phyloP scores from a whole-genome alignment of 2,888 invertebrate genomes.

The Amphipoea lucens region DNA sequence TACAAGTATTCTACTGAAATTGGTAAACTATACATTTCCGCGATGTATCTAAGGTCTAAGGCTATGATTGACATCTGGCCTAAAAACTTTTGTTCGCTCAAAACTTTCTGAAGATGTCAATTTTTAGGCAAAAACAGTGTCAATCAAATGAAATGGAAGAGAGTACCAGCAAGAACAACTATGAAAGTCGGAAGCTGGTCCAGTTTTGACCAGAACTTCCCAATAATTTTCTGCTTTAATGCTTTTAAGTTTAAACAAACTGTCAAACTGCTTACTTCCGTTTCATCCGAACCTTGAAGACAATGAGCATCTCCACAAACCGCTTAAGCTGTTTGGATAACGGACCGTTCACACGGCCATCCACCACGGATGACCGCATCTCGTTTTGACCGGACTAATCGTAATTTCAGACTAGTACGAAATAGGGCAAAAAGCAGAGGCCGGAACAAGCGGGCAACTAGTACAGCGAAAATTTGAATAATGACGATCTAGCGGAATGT shows the following conservation, averaged over 20 bases:
- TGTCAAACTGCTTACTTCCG: constrained; percentile 64
- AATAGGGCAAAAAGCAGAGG: constrained; percentile 88
- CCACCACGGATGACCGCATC: constrained; percentile 87
- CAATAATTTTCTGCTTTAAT: constrained; percentile 53
- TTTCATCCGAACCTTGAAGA: constrained; percentile 47
- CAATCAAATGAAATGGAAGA: neutral
- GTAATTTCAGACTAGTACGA: constrained; percentile 87
- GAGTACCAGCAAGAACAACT: neutral
- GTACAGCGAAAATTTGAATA: constrained; percentile 90
- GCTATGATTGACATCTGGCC: neutral
- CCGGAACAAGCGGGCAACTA: constrained; percentile 89
- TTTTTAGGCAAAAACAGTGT: neutral
- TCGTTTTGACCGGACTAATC: constrained; percentile 88
- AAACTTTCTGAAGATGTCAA: neutral
- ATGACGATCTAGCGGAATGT: constrained; percentile 88
- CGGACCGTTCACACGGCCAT: constrained; percentile 89
- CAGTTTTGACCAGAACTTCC: constrained; percentile 34
- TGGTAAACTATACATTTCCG: neutral
- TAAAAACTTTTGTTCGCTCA: neutral
- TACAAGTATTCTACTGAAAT: neutral
- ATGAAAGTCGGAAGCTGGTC: constrained; percentile 19
- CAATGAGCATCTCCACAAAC: constrained; percentile 69
- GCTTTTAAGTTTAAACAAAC: constrained; percentile 54
- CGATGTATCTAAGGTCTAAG: neutral
- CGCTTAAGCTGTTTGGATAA: constrained; percentile 84